Conservation (phyloP, 2,888 invertebrate species). For the Eupithecia vulgata region DNA sequence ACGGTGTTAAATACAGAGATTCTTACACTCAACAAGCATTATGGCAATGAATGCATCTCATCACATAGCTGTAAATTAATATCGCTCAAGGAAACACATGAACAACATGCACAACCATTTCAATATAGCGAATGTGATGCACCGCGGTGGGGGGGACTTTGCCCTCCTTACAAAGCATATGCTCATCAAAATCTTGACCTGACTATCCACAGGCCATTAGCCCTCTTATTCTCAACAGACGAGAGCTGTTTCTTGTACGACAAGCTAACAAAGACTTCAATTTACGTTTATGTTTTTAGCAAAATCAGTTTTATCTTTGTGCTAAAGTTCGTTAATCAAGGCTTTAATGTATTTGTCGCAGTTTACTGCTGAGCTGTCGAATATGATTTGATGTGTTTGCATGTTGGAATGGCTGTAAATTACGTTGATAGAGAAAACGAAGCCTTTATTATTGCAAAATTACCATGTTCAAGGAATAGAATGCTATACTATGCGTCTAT, state of each 20-base stretch:
- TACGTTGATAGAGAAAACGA: not conserved
- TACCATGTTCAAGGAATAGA: not conserved
- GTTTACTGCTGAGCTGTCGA: slow-evolving; percentile 3
- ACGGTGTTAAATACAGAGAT: not conserved
- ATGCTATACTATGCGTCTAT: not conserved
- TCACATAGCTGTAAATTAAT: slow-evolving; percentile 38
- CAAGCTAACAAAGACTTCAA: slow-evolving; percentile 38
- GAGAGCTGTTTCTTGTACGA: slow-evolving; percentile 41
- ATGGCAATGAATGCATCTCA: slow-evolving; percentile 23
- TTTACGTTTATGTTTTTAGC: slow-evolving; percentile 44
- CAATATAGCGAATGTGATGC: slow-evolving; percentile 54
- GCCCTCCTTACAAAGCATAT: slow-evolving; percentile 60
- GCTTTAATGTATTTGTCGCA: slow-evolving; percentile 4
- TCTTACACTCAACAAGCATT: slow-evolving; percentile 15
- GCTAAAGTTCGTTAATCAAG: slow-evolving; percentile 13
- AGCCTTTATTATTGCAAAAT: not conserved
- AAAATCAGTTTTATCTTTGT: slow-evolving; percentile 52
- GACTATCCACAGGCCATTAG: slow-evolving; percentile 43
- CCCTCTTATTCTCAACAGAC: slow-evolving; percentile 36
- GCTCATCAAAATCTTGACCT: slow-evolving; percentile 60
- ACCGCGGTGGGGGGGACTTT: slow-evolving; percentile 50
- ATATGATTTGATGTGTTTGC: slow-evolving; percentile 3
- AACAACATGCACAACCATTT: slow-evolving; percentile 48
- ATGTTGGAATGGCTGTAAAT: not conserved
- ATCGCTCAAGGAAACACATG: slow-evolving; percentile 43